phyloP scores from a whole-genome alignment of 2,113 vertebrate species.

The Crypturellus undulatus region DNA sequence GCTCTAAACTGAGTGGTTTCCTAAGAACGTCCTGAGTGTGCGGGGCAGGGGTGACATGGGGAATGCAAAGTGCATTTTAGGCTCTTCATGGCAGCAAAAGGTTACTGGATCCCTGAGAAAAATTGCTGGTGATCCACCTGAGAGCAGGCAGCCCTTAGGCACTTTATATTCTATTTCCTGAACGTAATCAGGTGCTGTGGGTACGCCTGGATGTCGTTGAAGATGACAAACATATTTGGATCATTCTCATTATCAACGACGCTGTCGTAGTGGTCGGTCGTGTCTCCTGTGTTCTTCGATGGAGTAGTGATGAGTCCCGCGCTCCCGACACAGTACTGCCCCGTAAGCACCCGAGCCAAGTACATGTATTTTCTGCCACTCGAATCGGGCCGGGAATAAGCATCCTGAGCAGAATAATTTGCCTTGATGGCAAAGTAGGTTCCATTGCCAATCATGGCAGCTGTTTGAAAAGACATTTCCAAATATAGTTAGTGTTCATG shows the following conservation, averaged over 20 bases:
- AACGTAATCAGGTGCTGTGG: constrained; percentile 90
- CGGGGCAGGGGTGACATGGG: no score
- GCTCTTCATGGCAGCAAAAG: neutral
- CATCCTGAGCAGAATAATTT: constrained; percentile 71
- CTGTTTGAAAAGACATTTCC: constrained; percentile 64
- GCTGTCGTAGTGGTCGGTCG: constrained; percentile 77
- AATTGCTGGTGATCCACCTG: neutral
- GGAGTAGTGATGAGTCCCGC: constrained; percentile 67
- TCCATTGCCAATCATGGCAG: constrained; percentile 77
- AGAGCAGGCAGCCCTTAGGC: neutral
- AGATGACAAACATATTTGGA: constrained; percentile 83
- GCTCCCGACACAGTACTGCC: constrained; percentile 68
- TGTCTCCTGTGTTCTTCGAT: constrained; percentile 8
- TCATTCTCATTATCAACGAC: constrained; percentile 63
- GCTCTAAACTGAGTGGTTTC: no score
- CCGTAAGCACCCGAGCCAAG: constrained; percentile 83
- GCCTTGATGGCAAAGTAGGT: constrained; percentile 86
- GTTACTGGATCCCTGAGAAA: neutral
- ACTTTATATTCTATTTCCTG: neutral
- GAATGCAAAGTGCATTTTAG: no score
- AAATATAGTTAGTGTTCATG: neutral
- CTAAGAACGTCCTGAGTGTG: no score
- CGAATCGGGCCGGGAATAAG: constrained; percentile 73
- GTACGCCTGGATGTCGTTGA: constrained; percentile 85
- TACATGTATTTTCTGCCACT: constrained; percentile 81